These are phyloP conservation scores for Genyomyrus donnyi DNA, from an alignment of 2,113 vertebrate species.

Conservation along the genomic window DNA sequence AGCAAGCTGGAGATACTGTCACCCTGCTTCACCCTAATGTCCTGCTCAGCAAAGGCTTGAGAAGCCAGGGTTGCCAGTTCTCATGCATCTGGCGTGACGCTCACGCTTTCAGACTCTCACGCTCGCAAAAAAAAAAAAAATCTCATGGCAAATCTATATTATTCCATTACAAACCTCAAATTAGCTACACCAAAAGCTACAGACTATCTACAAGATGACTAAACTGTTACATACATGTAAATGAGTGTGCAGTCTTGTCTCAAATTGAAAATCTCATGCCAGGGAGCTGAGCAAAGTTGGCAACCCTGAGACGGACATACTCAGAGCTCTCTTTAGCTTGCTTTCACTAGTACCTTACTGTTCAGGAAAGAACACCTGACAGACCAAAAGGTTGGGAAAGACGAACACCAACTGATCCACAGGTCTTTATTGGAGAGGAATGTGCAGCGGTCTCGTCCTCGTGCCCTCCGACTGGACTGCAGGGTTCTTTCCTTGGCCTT, in stretches of 20 bases:
- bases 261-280: too few relatives aligned
- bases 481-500: background rate
- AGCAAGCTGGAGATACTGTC: background rate
- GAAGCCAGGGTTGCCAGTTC: background rate
- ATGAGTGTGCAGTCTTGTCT: too few relatives aligned
- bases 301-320: background rate
- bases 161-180: too few relatives aligned
- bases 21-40: background rate
- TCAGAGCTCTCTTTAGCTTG: background rate
- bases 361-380: background rate
- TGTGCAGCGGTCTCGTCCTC: background rate
- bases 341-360: background rate
- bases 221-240: too few relatives aligned
- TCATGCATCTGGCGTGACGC: too few relatives aligned
- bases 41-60: background rate
- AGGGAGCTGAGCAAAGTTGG: too few relatives aligned
- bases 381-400: background rate
- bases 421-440: background rate
- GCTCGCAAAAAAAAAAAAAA: too few relatives aligned
- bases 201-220: too few relatives aligned
- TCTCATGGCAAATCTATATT: too few relatives aligned
- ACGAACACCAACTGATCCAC: background rate
- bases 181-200: too few relatives aligned
- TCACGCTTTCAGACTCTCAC: background rate
- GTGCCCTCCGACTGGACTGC: background rate